Evolutionary conservation across 2,113 vertebrate genomes (phyloP).

Genomic region (Taurulus bubalis): DNA sequence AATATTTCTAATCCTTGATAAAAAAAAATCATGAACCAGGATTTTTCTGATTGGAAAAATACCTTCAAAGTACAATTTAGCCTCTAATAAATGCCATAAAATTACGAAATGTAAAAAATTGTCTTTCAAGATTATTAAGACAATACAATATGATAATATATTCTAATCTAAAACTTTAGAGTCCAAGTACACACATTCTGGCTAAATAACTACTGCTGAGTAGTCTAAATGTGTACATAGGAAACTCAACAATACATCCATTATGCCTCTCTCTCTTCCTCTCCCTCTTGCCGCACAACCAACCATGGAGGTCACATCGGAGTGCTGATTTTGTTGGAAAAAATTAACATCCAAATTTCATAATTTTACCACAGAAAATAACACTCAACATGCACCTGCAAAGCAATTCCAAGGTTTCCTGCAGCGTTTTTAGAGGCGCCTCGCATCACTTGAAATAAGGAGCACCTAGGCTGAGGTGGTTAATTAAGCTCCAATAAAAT

Average conservation of each 20-base stretch:
- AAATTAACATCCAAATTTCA: background rate
- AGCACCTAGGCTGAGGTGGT: background rate
- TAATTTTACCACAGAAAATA: background rate
- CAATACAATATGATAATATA: background rate
- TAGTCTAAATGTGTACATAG: background rate
- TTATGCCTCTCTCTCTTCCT: background rate
- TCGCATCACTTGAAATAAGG: background rate
- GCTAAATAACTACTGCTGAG: background rate
- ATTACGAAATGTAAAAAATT: background rate
- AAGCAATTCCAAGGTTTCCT: background rate
- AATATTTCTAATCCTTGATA: background rate
- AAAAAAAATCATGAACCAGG: background rate
- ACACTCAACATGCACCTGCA: background rate
- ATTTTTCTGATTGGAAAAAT: background rate
- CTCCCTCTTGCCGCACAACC: no score
- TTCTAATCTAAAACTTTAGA: background rate
- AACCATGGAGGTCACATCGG: background rate
- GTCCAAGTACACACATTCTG: background rate
- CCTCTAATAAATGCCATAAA: background rate
- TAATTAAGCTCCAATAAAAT: background rate
- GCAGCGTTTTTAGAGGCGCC: background rate
- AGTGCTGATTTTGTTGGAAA: background rate
- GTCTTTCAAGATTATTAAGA: background rate
- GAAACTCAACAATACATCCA: background rate
- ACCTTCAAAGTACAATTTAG: background rate